phyloP scores from a whole-genome alignment of 2,797 vertebrate species.

The Amniataba percoides region DNA sequence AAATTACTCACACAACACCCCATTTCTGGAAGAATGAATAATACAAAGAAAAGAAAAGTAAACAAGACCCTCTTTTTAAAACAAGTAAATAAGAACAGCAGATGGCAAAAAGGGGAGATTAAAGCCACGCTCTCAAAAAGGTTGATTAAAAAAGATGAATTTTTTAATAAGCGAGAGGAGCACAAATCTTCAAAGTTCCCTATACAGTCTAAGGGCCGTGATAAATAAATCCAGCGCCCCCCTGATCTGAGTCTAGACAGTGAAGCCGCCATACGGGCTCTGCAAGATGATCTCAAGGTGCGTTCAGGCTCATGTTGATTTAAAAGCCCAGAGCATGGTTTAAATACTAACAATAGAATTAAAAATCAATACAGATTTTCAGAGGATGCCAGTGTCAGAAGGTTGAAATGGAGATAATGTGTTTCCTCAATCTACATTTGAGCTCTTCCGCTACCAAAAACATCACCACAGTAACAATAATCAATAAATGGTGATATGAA shows the following conservation, averaged over 20 bases:
- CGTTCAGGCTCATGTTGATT: constrained; percentile 46
- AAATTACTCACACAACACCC: constrained; percentile 42
- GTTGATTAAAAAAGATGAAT: not conserved
- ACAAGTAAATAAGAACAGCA: constrained; percentile 2
- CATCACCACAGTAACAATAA: not conserved
- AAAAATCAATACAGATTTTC: constrained; percentile 51
- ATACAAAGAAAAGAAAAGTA: not conserved
- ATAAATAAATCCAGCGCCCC: constrained; percentile 3
- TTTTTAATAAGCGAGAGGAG: not conserved
- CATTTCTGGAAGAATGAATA: not conserved
- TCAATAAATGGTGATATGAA: constrained; percentile 1
- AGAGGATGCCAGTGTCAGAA: constrained; percentile 34
- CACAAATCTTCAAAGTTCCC: not conserved
- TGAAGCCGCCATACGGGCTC: not conserved
- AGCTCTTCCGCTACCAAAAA: not conserved
- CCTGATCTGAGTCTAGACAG: constrained; percentile 34
- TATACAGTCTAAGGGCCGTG: not conserved
- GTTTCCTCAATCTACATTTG: constrained; percentile 28
- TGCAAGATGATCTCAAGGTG: constrained; percentile 42
- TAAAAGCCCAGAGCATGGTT: constrained; percentile 36
- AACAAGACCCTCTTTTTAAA: constrained; percentile 2
- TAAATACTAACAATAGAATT: constrained; percentile 43
- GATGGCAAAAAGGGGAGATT: not conserved
- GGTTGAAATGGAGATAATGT: constrained; percentile 34
- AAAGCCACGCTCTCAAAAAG: not conserved